Evolutionary conservation across 2,113 vertebrate species (phyloP), one percentile per base, ranked within the genome.

Genomic region (Ovis canadensis): DNA sequence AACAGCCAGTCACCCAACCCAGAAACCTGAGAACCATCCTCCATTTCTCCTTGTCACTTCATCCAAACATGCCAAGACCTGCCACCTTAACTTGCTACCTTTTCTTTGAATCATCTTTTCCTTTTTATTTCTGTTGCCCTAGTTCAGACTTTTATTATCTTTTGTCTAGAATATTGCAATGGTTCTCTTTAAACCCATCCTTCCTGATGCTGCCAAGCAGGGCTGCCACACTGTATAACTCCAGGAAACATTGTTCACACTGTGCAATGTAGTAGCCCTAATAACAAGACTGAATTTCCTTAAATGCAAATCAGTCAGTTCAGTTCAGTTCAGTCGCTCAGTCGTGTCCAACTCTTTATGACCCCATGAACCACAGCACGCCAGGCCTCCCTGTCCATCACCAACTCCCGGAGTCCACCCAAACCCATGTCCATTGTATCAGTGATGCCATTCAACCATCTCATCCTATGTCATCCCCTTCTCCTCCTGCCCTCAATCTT

Each of bases 101-200:
- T 95, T 84, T 84, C 78, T 45, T 77, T 84, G 80, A 95, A 90
- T 84, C 71, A 33, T 95, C 25, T 86, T 86, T 52, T 33, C 5
- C 27, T 87, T 19, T 50, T 74, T n/a, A 21, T 80, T 92, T 74
- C 74, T 59, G 27, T n/a, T 82, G 40, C 25, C n/a, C 13, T 88
- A 57, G 48, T 81, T 80, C 71, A 71, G 33, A 62, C 78, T 31
- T 13, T 92, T n/a, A 88, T 88, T 92, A 71, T 82, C 29, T 48
- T 88, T 83, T 82, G 43, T 88, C 14, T 74, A 27, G 43, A 88
- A 74, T 52, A 7, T 59, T 82, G 17, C 13, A 96, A 81, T 71
- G 50, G 3, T 52, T n/a, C 40, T 59, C 23, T 57, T 87, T 81
- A 90, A 90, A 94, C 17, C 17, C 31, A 83, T 64, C 71, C 33